phyloP scores from a whole-genome alignment of 2,888 invertebrate species.

The Hirtodrosophila histrioides region DNA sequence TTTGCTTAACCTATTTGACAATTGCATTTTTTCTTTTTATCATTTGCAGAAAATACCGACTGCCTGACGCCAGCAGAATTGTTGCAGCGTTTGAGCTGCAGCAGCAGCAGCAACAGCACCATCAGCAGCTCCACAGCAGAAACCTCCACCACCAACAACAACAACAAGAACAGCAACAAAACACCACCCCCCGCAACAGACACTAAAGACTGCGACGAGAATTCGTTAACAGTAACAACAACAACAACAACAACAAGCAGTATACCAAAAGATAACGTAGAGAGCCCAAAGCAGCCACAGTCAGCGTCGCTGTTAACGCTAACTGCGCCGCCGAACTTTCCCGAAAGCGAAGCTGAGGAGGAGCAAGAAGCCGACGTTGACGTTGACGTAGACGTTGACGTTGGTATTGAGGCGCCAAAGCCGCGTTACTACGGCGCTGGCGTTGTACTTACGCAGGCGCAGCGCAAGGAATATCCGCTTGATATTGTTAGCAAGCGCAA shows the following conservation, averaged over 20 bases:
- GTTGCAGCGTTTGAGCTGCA: slow-evolving; percentile 64
- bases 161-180: slow-evolving; percentile 34
- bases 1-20: slow-evolving; percentile 1
- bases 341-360: slow-evolving; percentile 14
- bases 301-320: slow-evolving; percentile 37
- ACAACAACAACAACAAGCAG: slow-evolving; percentile 44
- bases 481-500: slow-evolving; percentile 62
- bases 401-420: slow-evolving; percentile 79
- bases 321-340: slow-evolving; percentile 20
- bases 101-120: slow-evolving; percentile 26
- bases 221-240: slow-evolving; percentile 40
- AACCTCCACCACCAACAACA: slow-evolving; percentile 35
- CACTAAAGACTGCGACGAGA: slow-evolving; percentile 74
- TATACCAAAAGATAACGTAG: slow-evolving; percentile 66
- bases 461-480: slow-evolving; percentile 90
- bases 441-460: slow-evolving; percentile 92
- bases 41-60: slow-evolving; percentile 62
- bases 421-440: slow-evolving; percentile 91
- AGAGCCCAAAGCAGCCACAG: slow-evolving; percentile 42
- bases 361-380: slow-evolving; percentile 45
- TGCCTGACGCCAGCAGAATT: slow-evolving; percentile 67
- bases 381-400: slow-evolving; percentile 61
- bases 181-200: slow-evolving; percentile 56
- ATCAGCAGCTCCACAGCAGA: slow-evolving; percentile 32
- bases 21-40: slow-evolving; percentile 17